These are phyloP conservation scores for Sakesphorus luctuosus DNA, from an alignment of 2,113 vertebrate species.

Conservation along the genomic window DNA sequence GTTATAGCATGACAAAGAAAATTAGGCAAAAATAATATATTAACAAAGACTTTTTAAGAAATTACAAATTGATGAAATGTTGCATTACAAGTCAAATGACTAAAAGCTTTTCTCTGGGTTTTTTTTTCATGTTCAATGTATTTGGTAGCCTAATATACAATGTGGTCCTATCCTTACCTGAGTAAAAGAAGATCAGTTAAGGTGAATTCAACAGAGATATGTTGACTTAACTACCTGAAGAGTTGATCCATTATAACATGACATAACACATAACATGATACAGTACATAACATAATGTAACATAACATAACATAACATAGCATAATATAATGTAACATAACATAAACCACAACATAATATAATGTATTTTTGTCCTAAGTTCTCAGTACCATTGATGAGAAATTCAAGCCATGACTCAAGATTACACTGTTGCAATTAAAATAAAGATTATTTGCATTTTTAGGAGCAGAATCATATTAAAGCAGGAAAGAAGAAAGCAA, in stretches of 20 bases:
- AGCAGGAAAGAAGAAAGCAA: constrained; percentile 86
- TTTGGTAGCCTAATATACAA: neutral
- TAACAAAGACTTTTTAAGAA: neutral
- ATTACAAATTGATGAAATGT: neutral
- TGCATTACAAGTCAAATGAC: neutral
- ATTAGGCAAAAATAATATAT: neutral
- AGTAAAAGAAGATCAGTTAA: neutral
- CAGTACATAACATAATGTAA: neutral
- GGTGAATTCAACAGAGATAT: neutral
- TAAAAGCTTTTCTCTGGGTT: neutral
- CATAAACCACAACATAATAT: neutral
- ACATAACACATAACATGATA: neutral
- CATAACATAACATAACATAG: neutral
- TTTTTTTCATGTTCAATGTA: neutral
- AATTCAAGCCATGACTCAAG: neutral
- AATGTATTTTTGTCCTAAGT: neutral
- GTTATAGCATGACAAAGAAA: neutral
- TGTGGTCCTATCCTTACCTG: neutral
- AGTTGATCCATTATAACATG: neutral
- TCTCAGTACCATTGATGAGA: neutral
- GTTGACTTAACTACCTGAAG: neutral
- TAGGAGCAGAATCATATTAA: constrained; percentile 85
- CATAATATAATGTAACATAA: neutral
- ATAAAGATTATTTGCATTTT: constrained; percentile 27
- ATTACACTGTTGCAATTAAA: neutral